A percentile compares a stretch with the other conserved stretches of the same genome.
Conservation (phyloP, 2,113 vertebrate genomes). For the Buteo buteo region DNA sequence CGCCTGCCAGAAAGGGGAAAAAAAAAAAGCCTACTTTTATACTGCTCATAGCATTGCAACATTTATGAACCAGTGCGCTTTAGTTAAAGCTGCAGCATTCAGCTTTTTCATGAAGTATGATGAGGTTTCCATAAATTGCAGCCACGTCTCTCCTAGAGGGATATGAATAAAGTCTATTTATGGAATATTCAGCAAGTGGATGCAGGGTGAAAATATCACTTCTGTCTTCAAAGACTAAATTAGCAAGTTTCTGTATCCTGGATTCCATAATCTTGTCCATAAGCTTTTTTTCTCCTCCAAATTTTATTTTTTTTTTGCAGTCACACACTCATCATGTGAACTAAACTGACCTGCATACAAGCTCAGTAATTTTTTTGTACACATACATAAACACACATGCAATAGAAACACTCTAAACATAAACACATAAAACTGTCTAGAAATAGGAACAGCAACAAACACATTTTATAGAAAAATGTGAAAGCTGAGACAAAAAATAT, state of each 20-base stretch:
- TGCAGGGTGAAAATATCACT: conserved; percentile 34
- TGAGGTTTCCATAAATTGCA: conserved; percentile 52
- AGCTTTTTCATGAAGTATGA: conserved; percentile 15
- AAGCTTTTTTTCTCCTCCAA: not conserved
- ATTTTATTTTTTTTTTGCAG: not conserved
- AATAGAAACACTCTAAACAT: not conserved
- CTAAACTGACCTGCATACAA: not conserved
- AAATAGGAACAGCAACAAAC: not conserved
- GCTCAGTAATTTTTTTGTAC: not conserved
- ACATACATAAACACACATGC: not conserved
- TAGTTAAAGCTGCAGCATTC: conserved; percentile 13
- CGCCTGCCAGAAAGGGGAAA: not conserved
- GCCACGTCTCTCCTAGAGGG: conserved; percentile 14
- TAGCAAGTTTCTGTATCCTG: not conserved
- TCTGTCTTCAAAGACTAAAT: conserved; percentile 27
- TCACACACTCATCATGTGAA: not conserved
- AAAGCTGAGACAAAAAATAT: not conserved
- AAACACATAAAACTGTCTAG: not conserved
- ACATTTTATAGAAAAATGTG: not conserved
- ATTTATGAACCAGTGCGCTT: not conserved
- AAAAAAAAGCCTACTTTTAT: not conserved
- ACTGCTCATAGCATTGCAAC: not conserved
- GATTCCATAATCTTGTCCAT: not conserved
- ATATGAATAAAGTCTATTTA: conserved; percentile 49
- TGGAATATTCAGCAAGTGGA: conserved; percentile 6